Conservation (phyloP, 2,888 invertebrate species). For the Portevinia maculata region DNA sequence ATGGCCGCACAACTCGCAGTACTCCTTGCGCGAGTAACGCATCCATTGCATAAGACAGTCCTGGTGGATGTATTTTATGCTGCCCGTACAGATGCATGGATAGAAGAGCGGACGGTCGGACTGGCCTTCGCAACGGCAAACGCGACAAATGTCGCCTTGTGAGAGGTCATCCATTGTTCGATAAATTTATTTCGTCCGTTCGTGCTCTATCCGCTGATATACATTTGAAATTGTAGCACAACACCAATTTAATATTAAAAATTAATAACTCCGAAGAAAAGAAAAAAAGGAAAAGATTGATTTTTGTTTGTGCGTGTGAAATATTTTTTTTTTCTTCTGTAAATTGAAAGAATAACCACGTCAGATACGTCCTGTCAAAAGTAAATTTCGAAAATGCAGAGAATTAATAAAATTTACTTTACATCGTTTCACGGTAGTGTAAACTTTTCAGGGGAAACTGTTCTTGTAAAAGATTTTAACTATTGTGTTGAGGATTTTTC, state of each 20-base stretch:
- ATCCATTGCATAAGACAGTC: slow-evolving; percentile 99
- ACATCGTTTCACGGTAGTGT: slow-evolving; percentile 36
- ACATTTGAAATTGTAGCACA: slow-evolving; percentile 48
- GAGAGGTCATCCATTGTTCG: slow-evolving; percentile 81
- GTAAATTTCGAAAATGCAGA: slow-evolving; percentile 15
- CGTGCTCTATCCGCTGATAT: slow-evolving; percentile 50
- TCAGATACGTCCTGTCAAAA: slow-evolving; percentile 68
- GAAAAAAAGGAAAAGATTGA: slow-evolving; percentile 40
- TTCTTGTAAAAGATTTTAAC: slow-evolving; percentile 10
- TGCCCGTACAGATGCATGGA: slow-evolving; percentile 99
- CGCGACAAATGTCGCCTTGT: slow-evolving; percentile 96
- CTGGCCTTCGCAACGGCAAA: slow-evolving; percentile 97
- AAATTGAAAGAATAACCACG: slow-evolving; percentile 66
- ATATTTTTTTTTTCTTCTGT: slow-evolving; percentile 21
- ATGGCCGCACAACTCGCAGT: slow-evolving; percentile 98
- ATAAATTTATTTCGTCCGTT: slow-evolving; percentile 7
- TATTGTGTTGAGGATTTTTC: slow-evolving; percentile 15
- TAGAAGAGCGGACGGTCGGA: slow-evolving; percentile 97
- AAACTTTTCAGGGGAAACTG: not conserved
- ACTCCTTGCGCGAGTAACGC: slow-evolving; percentile 98
- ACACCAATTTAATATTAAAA: slow-evolving; percentile 23
- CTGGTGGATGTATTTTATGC: slow-evolving; percentile 99
- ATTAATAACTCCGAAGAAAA: slow-evolving; percentile 22
- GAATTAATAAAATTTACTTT: slow-evolving; percentile 24
- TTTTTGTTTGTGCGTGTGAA: slow-evolving; percentile 54